Conservation (phyloP, 2,797 vertebrate species). For the Parotocinclus haroldoi region DNA sequence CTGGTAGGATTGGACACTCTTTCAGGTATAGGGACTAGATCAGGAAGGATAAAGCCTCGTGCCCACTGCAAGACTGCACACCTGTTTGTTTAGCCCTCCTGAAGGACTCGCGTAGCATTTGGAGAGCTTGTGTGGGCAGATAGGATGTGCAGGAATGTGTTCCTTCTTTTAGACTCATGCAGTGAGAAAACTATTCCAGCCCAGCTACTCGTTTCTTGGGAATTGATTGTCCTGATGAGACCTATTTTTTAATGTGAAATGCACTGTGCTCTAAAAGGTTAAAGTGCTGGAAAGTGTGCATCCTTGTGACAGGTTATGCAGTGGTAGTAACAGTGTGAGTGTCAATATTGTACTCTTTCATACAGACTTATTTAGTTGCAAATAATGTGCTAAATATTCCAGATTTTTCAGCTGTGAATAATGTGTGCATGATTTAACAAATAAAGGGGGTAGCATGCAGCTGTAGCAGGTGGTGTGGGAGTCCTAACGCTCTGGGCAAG, state of each 20-base stretch:
- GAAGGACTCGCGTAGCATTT: too few species aligned
- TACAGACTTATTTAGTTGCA: not conserved
- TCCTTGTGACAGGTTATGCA: slow-evolving; percentile 32
- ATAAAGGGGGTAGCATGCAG: too few species aligned
- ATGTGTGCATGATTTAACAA: not conserved
- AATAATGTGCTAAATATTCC: slow-evolving; percentile 11
- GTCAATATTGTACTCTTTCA: slow-evolving; percentile 15
- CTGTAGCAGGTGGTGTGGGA: too few species aligned
- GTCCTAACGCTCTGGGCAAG: too few species aligned
- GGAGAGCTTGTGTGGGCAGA: not conserved
- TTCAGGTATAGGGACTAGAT: slow-evolving; percentile 34
- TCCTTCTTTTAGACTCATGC: not conserved
- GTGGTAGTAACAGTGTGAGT: slow-evolving; percentile 15
- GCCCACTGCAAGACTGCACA: not conserved
- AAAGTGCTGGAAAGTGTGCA: slow-evolving; percentile 14
- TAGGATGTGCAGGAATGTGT: not conserved
- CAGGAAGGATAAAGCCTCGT: slow-evolving; percentile 17
- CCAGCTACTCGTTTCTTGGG: not conserved
- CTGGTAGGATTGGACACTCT: slow-evolving; percentile 34
- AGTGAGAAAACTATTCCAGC: not conserved
- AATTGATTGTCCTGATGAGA: too few species aligned
- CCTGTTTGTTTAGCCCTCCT: too few species aligned
- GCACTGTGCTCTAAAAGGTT: slow-evolving; percentile 14
- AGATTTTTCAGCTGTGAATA: slow-evolving; percentile 11
- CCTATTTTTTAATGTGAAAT: too few species aligned